Evolutionary conservation across 2,113 vertebrate genomes (phyloP).

Genomic region (Buteo buteo): DNA sequence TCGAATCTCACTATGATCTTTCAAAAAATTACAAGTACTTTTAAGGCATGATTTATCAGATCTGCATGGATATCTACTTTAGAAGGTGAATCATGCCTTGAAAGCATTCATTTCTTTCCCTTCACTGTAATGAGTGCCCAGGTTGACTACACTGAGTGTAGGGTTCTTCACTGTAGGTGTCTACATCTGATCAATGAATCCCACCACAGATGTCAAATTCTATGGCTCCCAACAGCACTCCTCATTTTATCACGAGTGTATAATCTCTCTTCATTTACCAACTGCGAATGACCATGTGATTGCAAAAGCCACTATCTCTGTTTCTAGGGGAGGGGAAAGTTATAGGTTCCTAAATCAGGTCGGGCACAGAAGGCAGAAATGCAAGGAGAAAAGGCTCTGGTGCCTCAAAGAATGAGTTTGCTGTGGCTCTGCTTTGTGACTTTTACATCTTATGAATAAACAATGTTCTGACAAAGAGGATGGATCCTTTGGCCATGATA

Average conservation of each 20-base stretch:
- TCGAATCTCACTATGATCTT: not conserved
- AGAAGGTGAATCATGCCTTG: not conserved
- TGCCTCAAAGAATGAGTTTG: not conserved
- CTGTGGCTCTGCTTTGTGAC: not conserved
- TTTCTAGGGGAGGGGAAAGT: not conserved
- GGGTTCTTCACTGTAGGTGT: not conserved
- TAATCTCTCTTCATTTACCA: not conserved
- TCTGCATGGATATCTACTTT: not conserved
- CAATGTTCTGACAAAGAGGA: not conserved
- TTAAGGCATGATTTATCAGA: not conserved
- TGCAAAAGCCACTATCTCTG: not conserved
- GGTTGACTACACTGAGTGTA: not conserved
- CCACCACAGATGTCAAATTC: not conserved
- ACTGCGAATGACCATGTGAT: not conserved
- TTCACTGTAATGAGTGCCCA: not conserved
- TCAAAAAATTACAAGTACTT: not conserved
- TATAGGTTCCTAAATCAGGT: not conserved
- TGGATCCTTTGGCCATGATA: not conserved
- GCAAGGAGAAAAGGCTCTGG: not conserved
- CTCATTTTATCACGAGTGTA: not conserved
- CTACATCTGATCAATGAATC: not conserved
- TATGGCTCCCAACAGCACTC: not conserved
- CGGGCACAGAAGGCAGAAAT: not conserved
- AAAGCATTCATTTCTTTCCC: not conserved
- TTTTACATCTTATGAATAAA: not conserved